A percentile compares a stretch with the other conserved stretches of the same genome.
phyloP scores from a whole-genome alignment of 2,113 vertebrate species.

The Gracilinanus agilis region DNA sequence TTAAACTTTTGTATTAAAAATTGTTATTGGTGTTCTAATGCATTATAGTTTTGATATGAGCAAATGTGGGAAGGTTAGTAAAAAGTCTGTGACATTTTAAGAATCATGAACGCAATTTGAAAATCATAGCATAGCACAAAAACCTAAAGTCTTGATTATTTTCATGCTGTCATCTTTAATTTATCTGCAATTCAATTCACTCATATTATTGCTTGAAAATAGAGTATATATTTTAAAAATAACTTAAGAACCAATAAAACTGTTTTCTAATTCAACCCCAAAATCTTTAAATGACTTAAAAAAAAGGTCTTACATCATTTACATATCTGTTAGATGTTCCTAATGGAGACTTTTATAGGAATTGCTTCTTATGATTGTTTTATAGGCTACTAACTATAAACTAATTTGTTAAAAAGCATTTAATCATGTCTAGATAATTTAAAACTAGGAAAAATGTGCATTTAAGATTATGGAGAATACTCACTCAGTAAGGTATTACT shows the following conservation, averaged over 20 bases:
- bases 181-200: constrained; percentile 30
- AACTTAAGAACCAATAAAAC: constrained; percentile 37
- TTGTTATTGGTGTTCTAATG: neutral
- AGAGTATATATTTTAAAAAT: constrained; percentile 40
- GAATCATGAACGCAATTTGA: constrained; percentile 26
- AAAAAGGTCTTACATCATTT: neutral
- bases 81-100: constrained; percentile 40
- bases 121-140: constrained; percentile 23
- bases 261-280: constrained; percentile 19
- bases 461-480: constrained; percentile 24
- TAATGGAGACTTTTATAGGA: neutral
- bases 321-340: neutral
- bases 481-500: neutral
- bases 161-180: constrained; percentile 21
- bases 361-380: neutral
- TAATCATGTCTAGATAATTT: neutral
- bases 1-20: constrained; percentile 30
- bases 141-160: constrained; percentile 30
- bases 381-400: constrained; percentile 12
- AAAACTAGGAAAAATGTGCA: constrained; percentile 48
- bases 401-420: constrained; percentile 21
- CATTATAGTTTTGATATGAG: constrained; percentile 17
- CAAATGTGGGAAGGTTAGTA: constrained; percentile 11
- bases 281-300: constrained; percentile 2
- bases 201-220: constrained; percentile 45